These are phyloP conservation scores for Drosophila persimilis DNA, from an alignment of 1,140 invertebrate genomes.

Conservation along the genomic window DNA sequence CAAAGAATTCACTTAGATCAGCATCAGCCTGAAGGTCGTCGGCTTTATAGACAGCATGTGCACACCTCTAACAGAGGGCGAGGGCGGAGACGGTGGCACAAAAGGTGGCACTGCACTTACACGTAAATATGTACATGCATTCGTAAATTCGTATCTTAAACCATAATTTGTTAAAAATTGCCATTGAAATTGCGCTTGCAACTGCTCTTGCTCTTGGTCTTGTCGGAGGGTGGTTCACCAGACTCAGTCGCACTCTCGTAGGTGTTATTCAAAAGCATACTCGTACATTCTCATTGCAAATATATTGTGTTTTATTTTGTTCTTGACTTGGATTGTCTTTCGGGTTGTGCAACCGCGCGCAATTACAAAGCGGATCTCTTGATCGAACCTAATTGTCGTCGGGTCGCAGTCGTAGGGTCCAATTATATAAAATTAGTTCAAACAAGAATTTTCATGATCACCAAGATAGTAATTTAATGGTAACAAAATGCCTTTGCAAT, in stretches of 20 bases:
- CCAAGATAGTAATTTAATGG: constrained; percentile 49
- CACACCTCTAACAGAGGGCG: constrained; percentile 41
- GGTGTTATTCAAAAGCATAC: constrained; percentile 34
- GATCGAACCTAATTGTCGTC: constrained; percentile 54
- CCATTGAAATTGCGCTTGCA: constrained; percentile 12
- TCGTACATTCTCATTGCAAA: constrained; percentile 1
- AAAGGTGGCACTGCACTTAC: constrained; percentile 18
- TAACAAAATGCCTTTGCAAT: constrained; percentile 20
- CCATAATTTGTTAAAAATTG: constrained; percentile 60
- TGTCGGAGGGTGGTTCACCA: constrained; percentile 11
- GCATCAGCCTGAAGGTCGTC: constrained; percentile 61
- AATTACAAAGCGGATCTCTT: constrained; percentile 74
- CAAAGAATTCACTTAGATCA: constrained; percentile 53
- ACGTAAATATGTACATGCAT: constrained; percentile 18
- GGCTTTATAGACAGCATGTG: constrained; percentile 38
- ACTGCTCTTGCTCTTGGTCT: background rate
- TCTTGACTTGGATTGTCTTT: constrained; percentile 54
- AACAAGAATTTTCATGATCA: constrained; percentile 40
- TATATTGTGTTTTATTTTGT: constrained; percentile 25
- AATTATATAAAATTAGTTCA: constrained; percentile 64
- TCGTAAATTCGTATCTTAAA: constrained; percentile 27
- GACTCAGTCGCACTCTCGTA: constrained; percentile 24
- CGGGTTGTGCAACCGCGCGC: constrained; percentile 48
- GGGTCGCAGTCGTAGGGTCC: constrained; percentile 53
- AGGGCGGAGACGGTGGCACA: constrained; percentile 16